phyloP scores from a whole-genome alignment of 1,140 invertebrate genomes.

The Anoplolepis gracilipes region DNA sequence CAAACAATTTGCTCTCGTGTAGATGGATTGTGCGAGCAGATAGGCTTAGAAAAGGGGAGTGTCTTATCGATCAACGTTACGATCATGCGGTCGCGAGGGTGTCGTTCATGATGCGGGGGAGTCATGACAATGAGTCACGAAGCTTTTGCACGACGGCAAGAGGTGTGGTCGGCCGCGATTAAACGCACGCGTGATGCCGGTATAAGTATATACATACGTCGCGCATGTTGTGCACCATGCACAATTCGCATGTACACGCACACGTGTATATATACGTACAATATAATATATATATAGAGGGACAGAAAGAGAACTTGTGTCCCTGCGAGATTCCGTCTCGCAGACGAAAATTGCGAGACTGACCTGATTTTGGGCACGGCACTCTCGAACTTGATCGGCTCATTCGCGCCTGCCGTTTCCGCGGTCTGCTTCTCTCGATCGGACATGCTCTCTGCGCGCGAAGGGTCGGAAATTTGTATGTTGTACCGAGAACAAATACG shows the following conservation, averaged over 20 bases:
- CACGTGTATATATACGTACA: not conserved
- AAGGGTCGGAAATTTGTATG: slow-evolving; percentile 60
- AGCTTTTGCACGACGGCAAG: not conserved
- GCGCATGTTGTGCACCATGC: not conserved
- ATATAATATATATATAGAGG: not conserved
- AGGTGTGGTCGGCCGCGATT: slow-evolving; percentile 28
- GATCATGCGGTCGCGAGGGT: not conserved
- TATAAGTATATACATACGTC: not conserved
- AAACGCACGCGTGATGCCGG: not conserved
- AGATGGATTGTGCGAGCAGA: not conserved
- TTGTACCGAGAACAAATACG: not conserved
- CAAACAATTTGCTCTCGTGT: not conserved
- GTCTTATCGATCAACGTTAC: slow-evolving; percentile 15
- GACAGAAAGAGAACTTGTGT: not conserved
- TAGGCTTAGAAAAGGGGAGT: not conserved
- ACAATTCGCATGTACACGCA: not conserved
- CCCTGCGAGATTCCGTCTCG: not conserved
- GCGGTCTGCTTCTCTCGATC: slow-evolving; percentile 55
- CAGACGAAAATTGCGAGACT: slow-evolving; percentile 50
- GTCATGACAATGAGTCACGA: not conserved
- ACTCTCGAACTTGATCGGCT: slow-evolving; percentile 72
- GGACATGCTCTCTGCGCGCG: slow-evolving; percentile 43
- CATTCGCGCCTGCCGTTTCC: slow-evolving; percentile 40
- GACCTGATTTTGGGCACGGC: slow-evolving; percentile 78
- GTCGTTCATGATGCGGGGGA: not conserved